Percentiles rank a stretch among this genome's conserved stretches.
Evolutionary conservation across 2,888 invertebrate genomes (phyloP).

Genomic region (Drosophila melanocephala): DNA sequence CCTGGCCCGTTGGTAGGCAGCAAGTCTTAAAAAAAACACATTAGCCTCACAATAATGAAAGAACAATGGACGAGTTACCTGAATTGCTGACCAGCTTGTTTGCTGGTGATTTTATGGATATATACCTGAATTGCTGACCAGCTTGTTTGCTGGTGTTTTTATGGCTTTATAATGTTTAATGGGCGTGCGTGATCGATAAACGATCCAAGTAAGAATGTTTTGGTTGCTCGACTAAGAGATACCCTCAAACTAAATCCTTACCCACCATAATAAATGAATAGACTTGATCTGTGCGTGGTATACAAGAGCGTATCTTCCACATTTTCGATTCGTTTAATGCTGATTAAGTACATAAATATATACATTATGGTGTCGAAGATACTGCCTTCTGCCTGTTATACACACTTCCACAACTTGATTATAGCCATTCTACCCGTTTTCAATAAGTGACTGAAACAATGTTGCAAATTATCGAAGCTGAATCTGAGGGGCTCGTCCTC

Average conservation of each 20-base stretch:
- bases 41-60: slow-evolving; percentile 9
- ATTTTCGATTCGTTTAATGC: not conserved
- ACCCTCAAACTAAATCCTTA: not conserved
- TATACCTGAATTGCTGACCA: slow-evolving; percentile 54
- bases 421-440: not conserved
- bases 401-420: not conserved
- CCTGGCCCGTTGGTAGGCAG: not conserved
- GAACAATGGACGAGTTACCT: slow-evolving; percentile 47
- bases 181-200: slow-evolving; percentile 46
- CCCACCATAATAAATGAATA: not conserved
- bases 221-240: not conserved
- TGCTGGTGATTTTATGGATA: slow-evolving; percentile 63
- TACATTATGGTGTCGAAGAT: not conserved
- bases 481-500: not conserved
- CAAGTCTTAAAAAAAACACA: slow-evolving; percentile 56
- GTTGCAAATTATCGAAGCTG: slow-evolving; percentile 12
- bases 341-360: not conserved
- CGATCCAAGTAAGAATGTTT: not conserved
- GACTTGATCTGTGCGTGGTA: not conserved
- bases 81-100: slow-evolving; percentile 32
- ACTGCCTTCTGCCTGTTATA: not conserved
- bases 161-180: slow-evolving; percentile 72
- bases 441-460: slow-evolving; percentile 26
- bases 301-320: not conserved
- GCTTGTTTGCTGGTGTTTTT: slow-evolving; percentile 47